Base-by-base conservation (phyloP, 1,140 invertebrate species). In the Laupala kohalensis region DNA sequence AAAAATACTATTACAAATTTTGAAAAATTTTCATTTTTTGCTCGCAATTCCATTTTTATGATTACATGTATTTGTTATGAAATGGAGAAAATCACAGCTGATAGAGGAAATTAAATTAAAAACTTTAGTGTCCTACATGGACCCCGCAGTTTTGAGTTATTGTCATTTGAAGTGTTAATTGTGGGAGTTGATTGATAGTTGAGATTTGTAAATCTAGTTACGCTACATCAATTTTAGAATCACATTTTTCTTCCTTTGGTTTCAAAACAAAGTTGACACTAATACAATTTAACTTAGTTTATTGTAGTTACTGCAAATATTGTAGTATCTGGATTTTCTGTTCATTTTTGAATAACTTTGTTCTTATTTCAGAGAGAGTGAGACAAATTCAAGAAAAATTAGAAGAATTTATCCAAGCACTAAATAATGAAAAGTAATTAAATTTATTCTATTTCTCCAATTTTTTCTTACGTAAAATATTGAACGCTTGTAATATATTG, bases 381-480 rank as follows among this genome's bases (percentile, higher is more conserved):
- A 84, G 96, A 75, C 92, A 95, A 78, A 97, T 99, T 73, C 97
- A 99, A 86, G 97, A 99, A 80, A 97, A 96, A 80, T 79, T 99
- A 75, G 97, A 99, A 84, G 96, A 99, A 84, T 99, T 99, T 80
- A 97, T 99, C 77, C 90, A 94, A 81, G 90, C 93, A 5, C 80
- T 96, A 23, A 94, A 95, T 79, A 88, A 91, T 77, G 93, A 95
- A 79, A 94, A 89, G 75, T 88, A 66, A 66, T 23, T n/a, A n/a
- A n/a, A n/a, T 53, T 53, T 53, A 19, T 19, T 19, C 37, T 2
- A 53, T 53, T 53, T 53, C 37, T n/a, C 19, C 37, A 53, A 13
- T 53, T 53, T 53, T 53, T 53, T 53, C 37, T 53, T 13, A 13
- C 19, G 37, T 53, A 19, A 13, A 19, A 53, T 53, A 53, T 53